Percentiles rank a stretch among this genome's conserved stretches.
These are phyloP conservation scores for Spermophilus dauricus DNA, from an alignment of 2,113 vertebrate genomes.

Conservation along the genomic window DNA sequence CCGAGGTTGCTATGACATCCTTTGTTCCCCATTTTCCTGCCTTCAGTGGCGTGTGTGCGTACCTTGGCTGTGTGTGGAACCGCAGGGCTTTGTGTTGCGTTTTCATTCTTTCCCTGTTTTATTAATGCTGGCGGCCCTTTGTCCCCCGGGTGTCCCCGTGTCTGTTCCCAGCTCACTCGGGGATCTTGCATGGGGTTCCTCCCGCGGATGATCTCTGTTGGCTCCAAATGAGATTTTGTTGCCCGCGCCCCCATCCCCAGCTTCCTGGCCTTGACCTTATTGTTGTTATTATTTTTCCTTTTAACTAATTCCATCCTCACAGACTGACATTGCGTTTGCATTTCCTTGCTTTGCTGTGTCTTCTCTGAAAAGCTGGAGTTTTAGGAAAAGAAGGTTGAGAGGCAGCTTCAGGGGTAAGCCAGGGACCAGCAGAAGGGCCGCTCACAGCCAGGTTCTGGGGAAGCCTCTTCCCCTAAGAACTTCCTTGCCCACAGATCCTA, in stretches of 20 bases:
- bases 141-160: fast-evolving
- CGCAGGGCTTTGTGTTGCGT: neutral
- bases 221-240: neutral
- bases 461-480: neutral
- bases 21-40: conserved; percentile 74
- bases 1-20: conserved; percentile 76
- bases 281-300: neutral
- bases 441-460: fast-evolving
- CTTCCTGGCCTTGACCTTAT: neutral
- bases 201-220: neutral
- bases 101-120: neutral
- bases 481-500: neutral
- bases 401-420: neutral
- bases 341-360: neutral
- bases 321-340: fast-evolving
- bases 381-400: neutral
- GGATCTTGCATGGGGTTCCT: neutral
- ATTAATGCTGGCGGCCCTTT: neutral
- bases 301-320: neutral
- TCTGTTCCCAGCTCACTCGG: neutral
- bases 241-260: neutral
- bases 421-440: too few species aligned
- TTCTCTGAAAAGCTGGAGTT: neutral
- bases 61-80: conserved; percentile 47
- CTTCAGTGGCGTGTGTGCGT: neutral